These are phyloP conservation scores for Hoplias malabaricus DNA, from an alignment of 2,113 vertebrate genomes.

Conservation along the genomic window DNA sequence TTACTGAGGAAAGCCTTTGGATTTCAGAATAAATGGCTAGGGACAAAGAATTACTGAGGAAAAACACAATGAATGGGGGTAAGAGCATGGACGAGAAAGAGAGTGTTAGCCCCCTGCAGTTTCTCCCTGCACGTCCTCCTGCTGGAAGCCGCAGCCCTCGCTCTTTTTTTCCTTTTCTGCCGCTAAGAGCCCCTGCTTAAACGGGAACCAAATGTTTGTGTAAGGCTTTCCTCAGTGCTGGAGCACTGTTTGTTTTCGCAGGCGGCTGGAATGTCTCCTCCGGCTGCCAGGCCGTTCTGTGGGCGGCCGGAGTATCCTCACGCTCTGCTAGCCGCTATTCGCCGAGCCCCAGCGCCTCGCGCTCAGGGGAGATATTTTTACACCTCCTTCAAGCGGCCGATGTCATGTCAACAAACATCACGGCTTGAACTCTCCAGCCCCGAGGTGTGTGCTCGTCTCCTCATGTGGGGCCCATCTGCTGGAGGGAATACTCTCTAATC, in stretches of 20 bases:
- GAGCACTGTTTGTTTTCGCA: slow-evolving; percentile 67
- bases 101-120: slow-evolving; percentile 25
- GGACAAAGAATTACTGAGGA: slow-evolving; percentile 11
- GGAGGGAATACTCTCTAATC: not conserved
- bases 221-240: slow-evolving; percentile 64
- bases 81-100: slow-evolving; percentile 28
- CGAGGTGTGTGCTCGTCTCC: slow-evolving; percentile 3
- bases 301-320: slow-evolving; percentile 44
- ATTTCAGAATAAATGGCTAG: no score
- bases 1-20: slow-evolving; percentile 20
- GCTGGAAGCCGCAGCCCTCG: slow-evolving; percentile 38
- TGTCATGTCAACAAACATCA: slow-evolving; percentile 37
- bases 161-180: slow-evolving; percentile 40
- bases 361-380: slow-evolving; percentile 54
- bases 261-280: slow-evolving; percentile 66
- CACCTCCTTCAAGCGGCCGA: slow-evolving; percentile 43
- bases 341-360: slow-evolving; percentile 25
- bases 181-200: slow-evolving; percentile 52
- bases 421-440: not conserved
- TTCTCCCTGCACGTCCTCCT: slow-evolving; percentile 44
- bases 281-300: slow-evolving; percentile 59
- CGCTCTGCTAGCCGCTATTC: slow-evolving; percentile 39
- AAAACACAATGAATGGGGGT: not conserved
- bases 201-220: slow-evolving; percentile 77
- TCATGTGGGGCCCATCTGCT: not conserved